Percentiles rank a stretch among this genome's conserved stretches.
phyloP scores from a whole-genome alignment of 2,113 vertebrate species.

The Corythornis cristatus region DNA sequence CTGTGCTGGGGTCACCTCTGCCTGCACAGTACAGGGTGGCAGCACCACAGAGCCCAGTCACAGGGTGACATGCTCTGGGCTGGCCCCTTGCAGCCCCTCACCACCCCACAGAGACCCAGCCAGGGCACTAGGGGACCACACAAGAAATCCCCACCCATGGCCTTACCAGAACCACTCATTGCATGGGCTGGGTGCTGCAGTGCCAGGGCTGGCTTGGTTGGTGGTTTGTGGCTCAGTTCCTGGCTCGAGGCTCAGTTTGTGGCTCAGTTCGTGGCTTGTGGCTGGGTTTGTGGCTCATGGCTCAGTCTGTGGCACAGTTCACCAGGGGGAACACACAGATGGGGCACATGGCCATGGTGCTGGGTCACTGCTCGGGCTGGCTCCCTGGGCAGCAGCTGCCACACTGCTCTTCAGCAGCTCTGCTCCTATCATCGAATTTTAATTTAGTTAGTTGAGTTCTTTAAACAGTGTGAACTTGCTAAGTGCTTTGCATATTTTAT shows the following conservation, averaged over 20 bases:
- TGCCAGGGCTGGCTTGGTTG: no score
- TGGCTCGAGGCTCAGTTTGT: no score
- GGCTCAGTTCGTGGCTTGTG: no score
- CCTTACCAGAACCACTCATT: accelerated
- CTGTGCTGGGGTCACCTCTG: accelerated
- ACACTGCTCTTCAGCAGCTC: not conserved
- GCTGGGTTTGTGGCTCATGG: no score
- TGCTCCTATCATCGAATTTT: constrained; percentile 35
- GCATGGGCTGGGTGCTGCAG: accelerated
- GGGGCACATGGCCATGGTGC: accelerated
- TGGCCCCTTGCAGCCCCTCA: not conserved
- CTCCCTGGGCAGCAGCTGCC: not conserved
- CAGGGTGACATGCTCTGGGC: not conserved
- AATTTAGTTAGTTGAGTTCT: constrained; percentile 64
- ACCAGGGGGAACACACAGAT: accelerated
- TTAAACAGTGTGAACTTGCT: constrained; percentile 67
- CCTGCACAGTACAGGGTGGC: not conserved
- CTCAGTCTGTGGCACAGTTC: not conserved
- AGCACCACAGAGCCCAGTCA: not conserved
- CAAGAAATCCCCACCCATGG: not conserved
- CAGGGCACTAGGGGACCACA: not conserved
- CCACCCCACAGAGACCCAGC: not conserved
- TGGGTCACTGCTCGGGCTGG: not conserved
- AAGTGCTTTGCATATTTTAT: constrained; percentile 71
- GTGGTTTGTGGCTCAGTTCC: no score